A percentile compares a stretch with the other conserved stretches of the same genome.
phyloP scores from a whole-genome alignment of 2,888 invertebrate genomes.

The Protodeltote pygarga region DNA sequence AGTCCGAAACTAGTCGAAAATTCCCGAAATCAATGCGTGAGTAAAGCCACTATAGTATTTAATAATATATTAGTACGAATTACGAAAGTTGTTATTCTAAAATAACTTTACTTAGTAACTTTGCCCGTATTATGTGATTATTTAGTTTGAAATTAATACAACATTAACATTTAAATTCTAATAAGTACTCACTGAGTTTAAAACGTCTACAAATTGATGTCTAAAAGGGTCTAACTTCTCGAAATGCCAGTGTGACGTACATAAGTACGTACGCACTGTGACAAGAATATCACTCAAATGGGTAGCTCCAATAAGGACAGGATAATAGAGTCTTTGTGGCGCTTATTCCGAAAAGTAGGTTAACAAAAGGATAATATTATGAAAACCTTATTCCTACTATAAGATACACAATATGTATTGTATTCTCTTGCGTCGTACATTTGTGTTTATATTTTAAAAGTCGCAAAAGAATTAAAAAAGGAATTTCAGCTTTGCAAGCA shows the following conservation, averaged over 20 bases:
- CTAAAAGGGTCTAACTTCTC: too few relatives aligned
- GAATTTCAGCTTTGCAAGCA: conserved; percentile 5
- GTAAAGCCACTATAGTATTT: too few relatives aligned
- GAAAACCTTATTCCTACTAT: conserved; percentile 24
- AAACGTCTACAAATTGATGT: too few relatives aligned
- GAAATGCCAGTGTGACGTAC: conserved; percentile 13
- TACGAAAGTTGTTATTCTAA: too few relatives aligned
- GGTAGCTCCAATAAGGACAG: conserved; percentile 13
- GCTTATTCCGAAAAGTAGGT: conserved; percentile 24
- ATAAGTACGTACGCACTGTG: conserved; percentile 11
- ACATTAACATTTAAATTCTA: too few relatives aligned
- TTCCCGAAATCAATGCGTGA: too few relatives aligned
- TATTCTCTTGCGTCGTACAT: conserved; percentile 3
- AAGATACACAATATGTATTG: conserved; percentile 4
- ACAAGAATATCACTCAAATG: conserved; percentile 25
- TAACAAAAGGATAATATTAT: conserved; percentile 31
- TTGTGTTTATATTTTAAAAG: conserved; percentile 4
- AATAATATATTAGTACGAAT: too few relatives aligned
- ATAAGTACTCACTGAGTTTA: too few relatives aligned
- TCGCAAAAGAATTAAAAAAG: conserved; percentile 1
- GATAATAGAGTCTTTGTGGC: conserved; percentile 30
- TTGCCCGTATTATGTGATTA: too few relatives aligned
- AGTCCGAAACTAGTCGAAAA: too few relatives aligned
- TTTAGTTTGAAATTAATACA: too few relatives aligned
- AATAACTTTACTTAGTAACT: too few relatives aligned